Evolutionary conservation across 53 echinoderm and acorn worm species (phyloP), one percentile per base, ranked within the genome.

Genomic region (Patiria pectinifera): DNA sequence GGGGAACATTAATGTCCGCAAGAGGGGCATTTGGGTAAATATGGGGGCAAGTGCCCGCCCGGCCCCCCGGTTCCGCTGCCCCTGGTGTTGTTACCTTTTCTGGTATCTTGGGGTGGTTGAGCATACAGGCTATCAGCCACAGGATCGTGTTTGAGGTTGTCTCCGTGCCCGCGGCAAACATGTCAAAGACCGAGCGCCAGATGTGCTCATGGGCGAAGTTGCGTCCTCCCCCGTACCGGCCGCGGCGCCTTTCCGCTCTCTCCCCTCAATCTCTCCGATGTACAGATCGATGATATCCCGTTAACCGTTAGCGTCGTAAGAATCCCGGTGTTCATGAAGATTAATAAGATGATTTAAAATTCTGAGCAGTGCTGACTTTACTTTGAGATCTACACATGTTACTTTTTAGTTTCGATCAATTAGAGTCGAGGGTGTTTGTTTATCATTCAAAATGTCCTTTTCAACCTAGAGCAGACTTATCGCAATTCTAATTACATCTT

Each of bases 91-190:
- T 24, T 92, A 92, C 93, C 82, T 87, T 92, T 48, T 63, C 87
- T 49, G 86, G 93, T 8, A 87, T 69, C 7, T 92, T 81, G 2
- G 86, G 93, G 21, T 87, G 59, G 10, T 48, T 48, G 45, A 86
- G 70, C 47, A 79, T 47, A 23, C 45, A 62, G 3, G 83, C 21
- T 9, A 92, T 23, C 58, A 75, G 21, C 92, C 92, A 92, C 79
- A 92, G 48, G 19, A 92, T 19, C 3, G 86, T 59, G n/a, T 62
- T 92, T 48, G 86, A 85, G 6, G 92, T 92, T 3, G 92, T 92
- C 7, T 92, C 93, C 0, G 87, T 87, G 18, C 93, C 93, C 3
- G 87, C 93, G 2, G 70, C 82, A 82, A 92, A 92, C 58, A 92
- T 48, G 24, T 86, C 87, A 43, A 87, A 46, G 11, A 92, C 44